Evolutionary conservation across 2,113 vertebrate genomes (phyloP).

Genomic region (Hucho hucho): DNA sequence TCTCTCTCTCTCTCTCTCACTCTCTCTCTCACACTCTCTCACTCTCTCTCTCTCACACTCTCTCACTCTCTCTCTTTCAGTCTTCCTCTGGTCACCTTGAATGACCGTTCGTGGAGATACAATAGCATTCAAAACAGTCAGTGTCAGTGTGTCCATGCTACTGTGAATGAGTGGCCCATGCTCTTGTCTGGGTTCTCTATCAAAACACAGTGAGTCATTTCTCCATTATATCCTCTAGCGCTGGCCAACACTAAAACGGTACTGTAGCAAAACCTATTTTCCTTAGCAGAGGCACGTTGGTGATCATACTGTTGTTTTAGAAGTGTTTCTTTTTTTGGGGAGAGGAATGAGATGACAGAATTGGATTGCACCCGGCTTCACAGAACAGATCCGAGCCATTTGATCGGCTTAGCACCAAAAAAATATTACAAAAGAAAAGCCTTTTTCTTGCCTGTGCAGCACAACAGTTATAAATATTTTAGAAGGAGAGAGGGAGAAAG

Average conservation of each 20-base stretch:
- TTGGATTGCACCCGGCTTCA: too few species aligned
- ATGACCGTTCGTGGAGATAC: constrained; percentile 24
- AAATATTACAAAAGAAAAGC: not conserved
- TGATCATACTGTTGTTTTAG: not conserved
- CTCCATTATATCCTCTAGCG: not conserved
- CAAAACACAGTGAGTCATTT: not conserved
- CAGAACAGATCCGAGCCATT: too few species aligned
- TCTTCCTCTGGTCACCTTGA: constrained; percentile 25
- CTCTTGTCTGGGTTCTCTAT: not conserved
- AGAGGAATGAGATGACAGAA: too few species aligned
- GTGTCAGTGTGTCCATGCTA: constrained; percentile 31
- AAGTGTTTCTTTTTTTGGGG: not conserved
- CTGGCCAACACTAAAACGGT: not conserved
- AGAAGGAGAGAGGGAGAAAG: too few species aligned
- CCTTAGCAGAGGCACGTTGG: not conserved
- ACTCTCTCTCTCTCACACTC: not conserved
- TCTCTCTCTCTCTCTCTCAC: too few species aligned
- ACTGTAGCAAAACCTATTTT: not conserved
- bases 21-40: too few species aligned
- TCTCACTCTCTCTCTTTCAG: constrained; percentile 16
- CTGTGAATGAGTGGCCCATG: constrained; percentile 26
- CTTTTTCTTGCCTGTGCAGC: not conserved
- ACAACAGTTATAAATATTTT: not conserved
- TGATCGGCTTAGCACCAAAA: not conserved
- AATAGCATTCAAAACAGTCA: constrained; percentile 34